phyloP scores from a whole-genome alignment of 2,113 vertebrate genomes.

The Chrysochloris asiatica region DNA sequence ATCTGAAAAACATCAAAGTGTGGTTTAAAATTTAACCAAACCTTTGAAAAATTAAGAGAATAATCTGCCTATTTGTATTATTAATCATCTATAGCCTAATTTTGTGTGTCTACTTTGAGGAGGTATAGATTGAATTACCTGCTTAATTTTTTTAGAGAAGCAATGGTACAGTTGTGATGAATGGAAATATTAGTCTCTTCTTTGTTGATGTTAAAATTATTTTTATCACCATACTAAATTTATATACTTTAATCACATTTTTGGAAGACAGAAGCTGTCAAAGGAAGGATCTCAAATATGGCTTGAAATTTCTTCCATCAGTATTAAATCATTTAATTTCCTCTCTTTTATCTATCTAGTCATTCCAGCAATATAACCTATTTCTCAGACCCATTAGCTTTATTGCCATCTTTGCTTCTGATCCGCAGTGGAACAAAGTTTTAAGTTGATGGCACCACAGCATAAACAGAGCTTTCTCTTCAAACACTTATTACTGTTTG shows the following conservation, averaged over 20 bases:
- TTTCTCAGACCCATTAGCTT: conserved; percentile 53
- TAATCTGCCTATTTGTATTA: not conserved
- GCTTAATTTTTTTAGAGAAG: not conserved
- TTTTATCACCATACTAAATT: conserved; percentile 14
- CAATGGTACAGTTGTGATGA: not conserved
- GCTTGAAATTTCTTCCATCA: not conserved
- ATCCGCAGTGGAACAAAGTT: conserved; percentile 53
- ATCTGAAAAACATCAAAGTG: conserved; percentile 15
- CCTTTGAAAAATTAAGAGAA: not conserved
- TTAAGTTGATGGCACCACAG: not conserved
- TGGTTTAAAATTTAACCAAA: not conserved
- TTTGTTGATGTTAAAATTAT: conserved; percentile 44
- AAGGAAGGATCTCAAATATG: not conserved
- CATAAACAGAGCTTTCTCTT: conserved; percentile 39
- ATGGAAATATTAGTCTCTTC: not conserved
- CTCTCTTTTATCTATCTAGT: not conserved
- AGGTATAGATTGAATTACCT: not conserved
- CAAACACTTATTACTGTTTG: conserved; percentile 33
- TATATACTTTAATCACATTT: conserved; percentile 22
- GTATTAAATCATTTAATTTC: conserved; percentile 15
- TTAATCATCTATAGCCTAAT: not conserved
- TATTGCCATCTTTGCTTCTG: conserved; percentile 37
- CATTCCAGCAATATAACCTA: rapidly evolving
- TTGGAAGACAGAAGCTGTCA: conserved; percentile 40
- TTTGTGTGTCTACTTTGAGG: not conserved